These are phyloP conservation scores for Orius insidiosus DNA, from an alignment of 1,140 invertebrate genomes.

Conservation along the genomic window DNA sequence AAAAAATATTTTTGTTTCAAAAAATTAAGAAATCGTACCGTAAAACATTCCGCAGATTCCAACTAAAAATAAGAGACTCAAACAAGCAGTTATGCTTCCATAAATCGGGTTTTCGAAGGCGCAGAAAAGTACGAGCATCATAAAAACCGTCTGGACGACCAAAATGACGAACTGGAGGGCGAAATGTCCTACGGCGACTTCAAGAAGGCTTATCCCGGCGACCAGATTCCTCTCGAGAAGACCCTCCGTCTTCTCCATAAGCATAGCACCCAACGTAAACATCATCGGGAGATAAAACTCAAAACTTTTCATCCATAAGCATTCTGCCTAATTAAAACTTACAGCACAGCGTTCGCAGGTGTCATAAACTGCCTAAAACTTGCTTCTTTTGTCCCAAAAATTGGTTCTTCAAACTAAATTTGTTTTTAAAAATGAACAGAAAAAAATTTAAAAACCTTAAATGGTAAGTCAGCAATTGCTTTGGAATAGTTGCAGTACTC, in stretches of 20 bases:
- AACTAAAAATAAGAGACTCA: conserved; percentile 30
- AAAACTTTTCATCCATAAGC: conserved; percentile 11
- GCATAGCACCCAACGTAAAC: conserved; percentile 19
- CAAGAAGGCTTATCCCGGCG: conserved; percentile 45
- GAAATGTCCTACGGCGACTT: conserved; percentile 64
- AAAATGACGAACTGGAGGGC: conserved; percentile 65
- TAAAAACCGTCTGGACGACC: conserved; percentile 40
- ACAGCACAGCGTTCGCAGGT: conserved; percentile 10
- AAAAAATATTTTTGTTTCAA: too few relatives aligned
- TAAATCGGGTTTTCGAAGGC: conserved; percentile 26
- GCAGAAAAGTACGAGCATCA: conserved; percentile 7
- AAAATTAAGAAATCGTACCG: conserved; percentile 26
- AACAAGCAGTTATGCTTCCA: conserved; percentile 26
- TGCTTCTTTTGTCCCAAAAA: neutral
- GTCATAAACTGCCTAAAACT: conserved; percentile 12
- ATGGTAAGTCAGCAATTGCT: too few relatives aligned
- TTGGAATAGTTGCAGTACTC: too few relatives aligned
- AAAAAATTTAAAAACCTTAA: too few relatives aligned
- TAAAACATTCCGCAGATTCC: conserved; percentile 34
- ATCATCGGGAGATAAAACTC: conserved; percentile 18
- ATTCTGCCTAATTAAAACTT: conserved; percentile 5
- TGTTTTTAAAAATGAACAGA: too few relatives aligned
- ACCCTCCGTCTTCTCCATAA: conserved; percentile 19
- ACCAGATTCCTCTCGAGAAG: conserved; percentile 20
- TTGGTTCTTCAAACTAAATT: too few relatives aligned